phyloP scores from a whole-genome alignment of 2,113 vertebrate genomes.

The Melanotaenia duboulayi region DNA sequence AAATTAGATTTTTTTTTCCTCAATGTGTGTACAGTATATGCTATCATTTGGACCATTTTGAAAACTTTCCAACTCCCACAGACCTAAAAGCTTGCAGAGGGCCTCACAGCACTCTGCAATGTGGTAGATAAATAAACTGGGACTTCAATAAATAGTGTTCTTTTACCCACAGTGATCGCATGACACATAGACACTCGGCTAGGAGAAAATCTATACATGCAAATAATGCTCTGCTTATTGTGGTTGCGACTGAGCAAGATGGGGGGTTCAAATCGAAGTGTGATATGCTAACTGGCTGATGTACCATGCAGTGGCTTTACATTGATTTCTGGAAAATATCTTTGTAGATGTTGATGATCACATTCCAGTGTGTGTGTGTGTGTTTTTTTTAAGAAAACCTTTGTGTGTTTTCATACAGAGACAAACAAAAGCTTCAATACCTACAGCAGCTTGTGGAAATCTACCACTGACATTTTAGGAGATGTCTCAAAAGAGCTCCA shows the following conservation, averaged over 20 bases:
- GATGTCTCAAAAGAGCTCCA: background rate
- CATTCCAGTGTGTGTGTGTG: conserved; percentile 25
- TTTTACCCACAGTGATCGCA: conserved; percentile 16
- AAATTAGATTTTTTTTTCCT: background rate
- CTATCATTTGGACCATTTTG: background rate
- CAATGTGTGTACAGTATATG: background rate
- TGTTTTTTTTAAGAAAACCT: conserved; percentile 13
- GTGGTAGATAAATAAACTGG: background rate
- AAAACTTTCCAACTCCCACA: background rate
- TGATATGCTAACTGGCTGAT: conserved; percentile 43
- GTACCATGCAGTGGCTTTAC: conserved; percentile 38
- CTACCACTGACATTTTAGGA: conserved; percentile 7
- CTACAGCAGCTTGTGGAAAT: background rate
- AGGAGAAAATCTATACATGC: conserved; percentile 68
- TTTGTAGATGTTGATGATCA: conserved; percentile 18
- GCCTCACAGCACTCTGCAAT: background rate
- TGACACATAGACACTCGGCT: conserved; percentile 8
- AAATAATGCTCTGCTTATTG: conserved; percentile 58
- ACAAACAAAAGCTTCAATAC: background rate
- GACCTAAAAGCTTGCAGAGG: background rate
- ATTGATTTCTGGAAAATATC: conserved; percentile 58
- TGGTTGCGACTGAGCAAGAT: conserved; percentile 27
- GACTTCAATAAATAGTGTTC: conserved; percentile 41
- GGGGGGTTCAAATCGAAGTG: conserved; percentile 47
- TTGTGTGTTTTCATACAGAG: too few relatives aligned